Conservation (phyloP, 2,888 invertebrate species). For the Gibbula magus region DNA sequence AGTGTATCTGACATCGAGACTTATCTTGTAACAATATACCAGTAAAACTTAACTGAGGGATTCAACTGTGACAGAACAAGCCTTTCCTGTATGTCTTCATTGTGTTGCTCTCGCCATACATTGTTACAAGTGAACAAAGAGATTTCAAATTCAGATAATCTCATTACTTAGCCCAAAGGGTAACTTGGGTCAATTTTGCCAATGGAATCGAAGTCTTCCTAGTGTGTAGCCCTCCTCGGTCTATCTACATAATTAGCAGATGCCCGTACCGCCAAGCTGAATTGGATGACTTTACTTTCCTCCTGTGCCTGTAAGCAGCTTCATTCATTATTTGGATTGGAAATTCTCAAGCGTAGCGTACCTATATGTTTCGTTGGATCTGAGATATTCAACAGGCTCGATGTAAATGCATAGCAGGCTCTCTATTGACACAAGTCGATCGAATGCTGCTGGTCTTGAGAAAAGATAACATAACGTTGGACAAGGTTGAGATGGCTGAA, state of each 20-base stretch:
- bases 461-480: not conserved
- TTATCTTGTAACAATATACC: too few species aligned
- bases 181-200: not conserved
- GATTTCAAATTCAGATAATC: not conserved
- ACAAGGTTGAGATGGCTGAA: not conserved
- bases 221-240: not conserved
- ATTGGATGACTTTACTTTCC: not conserved
- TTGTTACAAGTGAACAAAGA: not conserved
- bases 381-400: not conserved
- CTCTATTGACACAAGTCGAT: not conserved
- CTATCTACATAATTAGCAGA: not conserved
- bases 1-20: too few species aligned
- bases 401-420: not conserved
- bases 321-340: conserved; percentile 10
- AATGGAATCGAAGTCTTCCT: not conserved
- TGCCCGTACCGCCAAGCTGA: not conserved
- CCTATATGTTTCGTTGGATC: not conserved
- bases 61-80: too few species aligned
- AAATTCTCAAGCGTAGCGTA: conserved; percentile 6
- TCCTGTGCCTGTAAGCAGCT: not conserved
- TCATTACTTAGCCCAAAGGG: not conserved
- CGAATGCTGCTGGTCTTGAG: not conserved
- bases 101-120: too few species aligned
- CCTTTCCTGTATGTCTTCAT: too few species aligned
- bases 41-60: too few species aligned